Base-by-base conservation (phyloP, 2,797 vertebrate genomes). In the Acanthiza pusilla region DNA sequence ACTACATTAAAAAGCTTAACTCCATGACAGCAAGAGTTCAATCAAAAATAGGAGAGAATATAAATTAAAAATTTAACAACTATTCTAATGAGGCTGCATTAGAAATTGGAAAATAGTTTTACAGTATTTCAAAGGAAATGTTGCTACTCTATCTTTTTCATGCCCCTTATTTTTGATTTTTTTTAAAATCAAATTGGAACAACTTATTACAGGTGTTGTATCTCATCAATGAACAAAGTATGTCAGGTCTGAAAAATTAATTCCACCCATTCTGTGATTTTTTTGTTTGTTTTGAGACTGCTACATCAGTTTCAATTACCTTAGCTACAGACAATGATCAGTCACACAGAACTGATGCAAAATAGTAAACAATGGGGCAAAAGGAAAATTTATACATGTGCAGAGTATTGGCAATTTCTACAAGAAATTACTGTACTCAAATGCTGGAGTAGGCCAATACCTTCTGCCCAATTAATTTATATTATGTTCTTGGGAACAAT, bases 131-230 rank as follows among this genome's bases (percentile, higher is more conserved):
- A 81, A 76, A 89, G 13, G 26, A 87, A 57, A 54, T 10, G 11
- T 15, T 88, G 26, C 40, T 61, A 67, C 11, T 68, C 23, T 66
- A 9, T 17, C 57, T 62, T 36, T 21, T 30, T 5, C 18, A 43
- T 18, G 2, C 0, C 58, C 3, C 4, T 14, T 20, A 8, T 9
- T 34, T 57, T 17, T 5, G 2, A 3, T 19, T 67, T 67, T 38
- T 40, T 27, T 30, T 4, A 0, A 5, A 43, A 78, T 30, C 20
- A 65, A 58, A 40, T 2, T 62, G 34, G 42, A 58, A 38, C 29
- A 60, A 54, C 19, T 27, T 63, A 43, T 77, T 54, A 71, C 42
- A 83, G 32, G 32, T 68, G 21, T 29, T 62, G 0, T 7, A 45
- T 22, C 29, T 66, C 55, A 77, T 16, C 47, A 80, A 61, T 9